Base-by-base conservation (phyloP, 1,140 invertebrate species). In the Lerema accius region DNA sequence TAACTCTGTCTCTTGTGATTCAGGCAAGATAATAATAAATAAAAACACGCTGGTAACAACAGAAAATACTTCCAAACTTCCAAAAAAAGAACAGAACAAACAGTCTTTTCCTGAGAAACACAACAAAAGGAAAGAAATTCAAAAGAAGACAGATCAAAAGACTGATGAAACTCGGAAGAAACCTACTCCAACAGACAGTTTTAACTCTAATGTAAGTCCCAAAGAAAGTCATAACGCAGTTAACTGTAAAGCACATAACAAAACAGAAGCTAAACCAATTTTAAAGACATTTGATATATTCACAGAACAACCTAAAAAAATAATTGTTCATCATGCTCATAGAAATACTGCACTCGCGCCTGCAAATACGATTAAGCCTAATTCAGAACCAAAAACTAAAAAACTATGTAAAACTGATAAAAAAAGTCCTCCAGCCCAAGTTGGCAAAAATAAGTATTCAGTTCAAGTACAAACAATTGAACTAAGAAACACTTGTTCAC, bases 211-310 rank as follows among this genome's bases (percentile, higher is more conserved):
- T 67, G 74, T 71, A 55, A 82, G 78, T 71, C 77, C 80, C 42
- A 80, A 76, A 74, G 76, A 87, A 40, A 75, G 58, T 23, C 73
- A 58, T 62, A 73, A 23, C 56, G 68, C 35, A 73, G 35, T 75
- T 53, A 61, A 23, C 50, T 67, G 45, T 32, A 70, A 71, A 16
- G 65, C 53, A 42, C 45, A 67, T 26, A 66, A 60, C 23, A 89
- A 88, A 73, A 14, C 55, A 45, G 84, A 88, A 10, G 4, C 53
- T 48, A 89, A 86, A 72, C 70, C 11, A 56, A 82, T 80, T 56
- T 73, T 89, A 42, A 86, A 84, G 68, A 67, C 81, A 26, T 83
- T 90, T 60, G 84, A 89, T 63, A 87, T 90, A 79, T 90, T 90
- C 78, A 62, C 65, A 32, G 78, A 84, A 67, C 71, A 82, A 40